Evolutionary conservation across 2,797 vertebrate species (phyloP).

Genomic region (Rhinogobio ventralis): DNA sequence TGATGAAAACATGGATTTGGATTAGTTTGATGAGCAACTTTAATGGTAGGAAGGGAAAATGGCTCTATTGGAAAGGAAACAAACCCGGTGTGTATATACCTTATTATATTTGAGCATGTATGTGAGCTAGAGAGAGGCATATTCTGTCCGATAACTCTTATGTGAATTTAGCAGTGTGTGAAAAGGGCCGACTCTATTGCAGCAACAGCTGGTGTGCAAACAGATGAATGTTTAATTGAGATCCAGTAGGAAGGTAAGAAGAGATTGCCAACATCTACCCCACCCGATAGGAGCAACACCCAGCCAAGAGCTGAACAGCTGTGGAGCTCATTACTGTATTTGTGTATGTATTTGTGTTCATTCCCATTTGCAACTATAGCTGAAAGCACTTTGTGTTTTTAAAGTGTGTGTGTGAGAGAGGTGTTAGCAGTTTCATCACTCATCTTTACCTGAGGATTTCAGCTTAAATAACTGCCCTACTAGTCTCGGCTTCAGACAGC

Average conservation of each 20-base stretch:
- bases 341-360: constrained; percentile 21
- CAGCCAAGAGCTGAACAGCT: constrained; percentile 42
- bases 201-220: constrained; percentile 45
- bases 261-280: constrained; percentile 24
- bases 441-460: not conserved
- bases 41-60: constrained; percentile 13
- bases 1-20: constrained; percentile 31
- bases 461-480: not conserved
- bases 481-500: not conserved
- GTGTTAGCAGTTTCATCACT: constrained; percentile 1
- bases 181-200: constrained; percentile 6
- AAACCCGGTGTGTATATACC: not conserved
- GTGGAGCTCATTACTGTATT: constrained; percentile 10
- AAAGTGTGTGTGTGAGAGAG: constrained; percentile 32
- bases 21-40: constrained; percentile 31
- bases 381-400: constrained; percentile 39
- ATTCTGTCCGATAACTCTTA: constrained; percentile 7
- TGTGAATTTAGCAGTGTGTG: constrained; percentile 15
- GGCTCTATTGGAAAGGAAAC: constrained; percentile 10
- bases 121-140: not conserved
- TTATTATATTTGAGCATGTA: not conserved
- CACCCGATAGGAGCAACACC: constrained; percentile 3
- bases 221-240: constrained; percentile 50
- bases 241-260: constrained; percentile 15
- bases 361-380: not conserved